phyloP scores from a whole-genome alignment of 2,113 vertebrate species.

The Tyto alba region DNA sequence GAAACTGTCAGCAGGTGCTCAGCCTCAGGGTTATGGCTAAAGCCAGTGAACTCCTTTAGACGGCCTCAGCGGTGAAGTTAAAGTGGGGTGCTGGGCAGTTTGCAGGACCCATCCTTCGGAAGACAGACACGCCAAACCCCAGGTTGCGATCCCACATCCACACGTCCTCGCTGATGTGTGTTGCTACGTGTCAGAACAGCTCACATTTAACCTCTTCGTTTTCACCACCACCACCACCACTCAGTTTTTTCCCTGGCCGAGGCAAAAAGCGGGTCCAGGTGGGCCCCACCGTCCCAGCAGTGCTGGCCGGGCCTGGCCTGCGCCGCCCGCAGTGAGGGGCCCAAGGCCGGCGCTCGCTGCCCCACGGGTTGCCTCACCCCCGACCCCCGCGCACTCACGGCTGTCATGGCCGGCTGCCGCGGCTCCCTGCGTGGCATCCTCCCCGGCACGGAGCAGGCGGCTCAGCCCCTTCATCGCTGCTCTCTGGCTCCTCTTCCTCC shows the following conservation, averaged over 20 bases:
- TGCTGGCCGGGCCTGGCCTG: too few relatives aligned
- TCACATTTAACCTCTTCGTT: neutral
- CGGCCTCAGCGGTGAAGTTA: neutral
- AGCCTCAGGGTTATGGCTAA: neutral
- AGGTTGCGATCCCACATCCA: too few relatives aligned
- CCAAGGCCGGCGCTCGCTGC: neutral
- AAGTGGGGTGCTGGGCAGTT: fast-evolving
- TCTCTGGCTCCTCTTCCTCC: neutral
- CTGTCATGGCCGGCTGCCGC: neutral
- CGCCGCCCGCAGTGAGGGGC: too few relatives aligned
- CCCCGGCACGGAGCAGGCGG: neutral
- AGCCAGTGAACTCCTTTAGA: fast-evolving
- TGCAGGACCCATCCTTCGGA: too few relatives aligned
- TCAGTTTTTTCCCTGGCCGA: neutral
- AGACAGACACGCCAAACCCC: neutral
- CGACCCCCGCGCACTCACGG: neutral
- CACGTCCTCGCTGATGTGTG: fast-evolving
- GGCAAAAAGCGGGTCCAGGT: fast-evolving
- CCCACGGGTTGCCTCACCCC: neutral
- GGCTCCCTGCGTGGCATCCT: neutral
- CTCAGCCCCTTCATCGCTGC: neutral
- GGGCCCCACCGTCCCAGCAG: neutral
- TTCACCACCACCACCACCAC: fast-evolving
- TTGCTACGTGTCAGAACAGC: neutral
- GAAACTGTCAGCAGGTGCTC: neutral